A percentile compares a stretch with the other conserved stretches of the same genome.
phyloP scores from a whole-genome alignment of 2,888 invertebrate genomes.

The Dinocampus coccinellae region DNA sequence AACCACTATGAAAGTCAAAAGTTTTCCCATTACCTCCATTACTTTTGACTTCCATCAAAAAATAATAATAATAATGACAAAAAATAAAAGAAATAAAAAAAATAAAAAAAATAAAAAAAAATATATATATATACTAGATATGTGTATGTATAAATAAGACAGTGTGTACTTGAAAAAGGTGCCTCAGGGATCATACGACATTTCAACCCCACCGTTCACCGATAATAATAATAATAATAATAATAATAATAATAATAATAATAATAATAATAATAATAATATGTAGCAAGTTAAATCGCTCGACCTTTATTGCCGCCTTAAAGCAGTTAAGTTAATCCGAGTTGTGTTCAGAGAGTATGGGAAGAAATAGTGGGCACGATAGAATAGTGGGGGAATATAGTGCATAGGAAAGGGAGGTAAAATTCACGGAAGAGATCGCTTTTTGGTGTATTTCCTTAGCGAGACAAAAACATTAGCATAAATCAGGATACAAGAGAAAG shows the following conservation, averaged over 20 bases:
- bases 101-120: no score
- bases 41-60: neutral
- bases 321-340: constrained; percentile 68
- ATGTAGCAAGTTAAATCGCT: constrained; percentile 67
- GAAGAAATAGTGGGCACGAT: no score
- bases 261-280: no score
- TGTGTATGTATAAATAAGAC: constrained; percentile 1
- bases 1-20: constrained; percentile 56
- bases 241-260: no score
- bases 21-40: constrained; percentile 63
- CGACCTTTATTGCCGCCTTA: constrained; percentile 68
- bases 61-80: no score
- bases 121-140: neutral
- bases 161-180: constrained; percentile 7
- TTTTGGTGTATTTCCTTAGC: constrained; percentile 65
- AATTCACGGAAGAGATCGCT: constrained; percentile 54
- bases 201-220: constrained; percentile 20
- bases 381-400: constrained; percentile 25
- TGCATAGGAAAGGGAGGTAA: constrained; percentile 29
- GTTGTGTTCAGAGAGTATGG: constrained; percentile 54
- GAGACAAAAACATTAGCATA: constrained; percentile 70
- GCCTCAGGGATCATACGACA: constrained; percentile 28
- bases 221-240: constrained; percentile 50
- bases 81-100: no score
- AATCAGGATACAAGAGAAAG: constrained; percentile 60